phyloP scores from a whole-genome alignment of 2,888 invertebrate species.

The Pegoplata infirma region DNA sequence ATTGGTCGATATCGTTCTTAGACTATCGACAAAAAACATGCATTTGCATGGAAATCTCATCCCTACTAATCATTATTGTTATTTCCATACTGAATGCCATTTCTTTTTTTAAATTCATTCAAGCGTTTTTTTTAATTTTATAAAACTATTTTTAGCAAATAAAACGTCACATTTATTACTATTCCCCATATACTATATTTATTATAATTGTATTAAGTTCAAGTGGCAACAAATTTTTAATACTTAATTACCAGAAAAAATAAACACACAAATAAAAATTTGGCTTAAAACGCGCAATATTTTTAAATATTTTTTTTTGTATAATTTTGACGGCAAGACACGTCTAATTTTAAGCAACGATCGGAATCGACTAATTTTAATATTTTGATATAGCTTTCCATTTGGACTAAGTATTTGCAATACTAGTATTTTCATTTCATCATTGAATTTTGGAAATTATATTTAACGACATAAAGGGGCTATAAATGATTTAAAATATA shows the following conservation, averaged over 20 bases:
- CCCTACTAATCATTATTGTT: too few species aligned
- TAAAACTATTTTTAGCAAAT: too few species aligned
- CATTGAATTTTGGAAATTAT: slow-evolving; percentile 3
- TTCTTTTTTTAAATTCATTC: too few species aligned
- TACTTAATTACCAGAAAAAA: neutral
- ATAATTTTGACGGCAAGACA: neutral
- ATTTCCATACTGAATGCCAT: too few species aligned
- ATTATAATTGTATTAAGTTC: neutral
- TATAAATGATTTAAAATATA: slow-evolving; percentile 42
- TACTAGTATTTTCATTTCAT: slow-evolving; percentile 7
- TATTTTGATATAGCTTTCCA: slow-evolving; percentile 5
- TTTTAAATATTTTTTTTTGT: neutral
- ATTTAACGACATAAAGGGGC: neutral
- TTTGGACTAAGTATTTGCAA: neutral
- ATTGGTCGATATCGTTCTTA: too few species aligned
- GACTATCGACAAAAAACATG: too few species aligned
- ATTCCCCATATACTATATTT: too few species aligned
- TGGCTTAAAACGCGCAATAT: neutral
- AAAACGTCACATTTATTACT: too few species aligned
- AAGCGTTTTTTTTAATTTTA: too few species aligned
- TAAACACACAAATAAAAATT: too few species aligned
- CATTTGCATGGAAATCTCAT: too few species aligned
- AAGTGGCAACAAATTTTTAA: neutral
- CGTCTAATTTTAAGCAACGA: slow-evolving; percentile 1
- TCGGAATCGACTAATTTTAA: slow-evolving; percentile 33